Evolutionary conservation across 2,888 invertebrate genomes (phyloP).

Genomic region (Caenorhabditis macrosperma): DNA sequence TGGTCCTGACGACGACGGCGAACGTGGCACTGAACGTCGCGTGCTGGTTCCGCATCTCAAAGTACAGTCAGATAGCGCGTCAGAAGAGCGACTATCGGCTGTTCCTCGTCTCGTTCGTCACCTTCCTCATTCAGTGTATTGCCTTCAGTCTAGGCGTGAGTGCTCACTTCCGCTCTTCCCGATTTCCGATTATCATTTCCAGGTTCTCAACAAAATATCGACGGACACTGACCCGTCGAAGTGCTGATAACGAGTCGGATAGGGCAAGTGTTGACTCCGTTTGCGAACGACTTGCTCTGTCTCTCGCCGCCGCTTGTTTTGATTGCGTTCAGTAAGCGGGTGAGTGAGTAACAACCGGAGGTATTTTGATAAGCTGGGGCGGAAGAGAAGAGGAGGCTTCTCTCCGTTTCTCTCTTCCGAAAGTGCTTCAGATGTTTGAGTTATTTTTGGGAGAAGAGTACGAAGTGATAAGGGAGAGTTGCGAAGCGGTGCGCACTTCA

Average conservation of each 20-base stretch:
- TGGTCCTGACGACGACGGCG: constrained; percentile 13
- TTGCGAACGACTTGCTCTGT: constrained; percentile 41
- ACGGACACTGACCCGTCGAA: constrained; percentile 41
- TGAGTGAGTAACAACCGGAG: constrained; percentile 31
- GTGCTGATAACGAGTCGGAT: constrained; percentile 15
- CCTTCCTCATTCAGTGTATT: constrained; percentile 29
- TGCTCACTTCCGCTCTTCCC: not conserved
- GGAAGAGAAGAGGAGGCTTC: not conserved
- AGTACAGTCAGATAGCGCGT: constrained; percentile 39
- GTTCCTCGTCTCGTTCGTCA: constrained; percentile 43
- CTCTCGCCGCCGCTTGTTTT: constrained; percentile 38
- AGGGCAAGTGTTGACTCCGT: constrained; percentile 35
- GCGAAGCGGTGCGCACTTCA: not conserved
- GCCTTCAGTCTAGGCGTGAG: constrained; percentile 24
- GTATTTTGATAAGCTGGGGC: not conserved
- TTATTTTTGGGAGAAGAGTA: not conserved
- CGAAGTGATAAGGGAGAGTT: constrained; percentile 7
- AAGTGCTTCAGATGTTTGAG: not conserved
- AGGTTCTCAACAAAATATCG: constrained; percentile 50
- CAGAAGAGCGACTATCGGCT: constrained; percentile 42
- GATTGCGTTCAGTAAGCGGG: constrained; percentile 45
- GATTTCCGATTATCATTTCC: not conserved
- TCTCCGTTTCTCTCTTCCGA: not conserved
- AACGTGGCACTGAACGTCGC: constrained; percentile 29
- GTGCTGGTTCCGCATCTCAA: constrained; percentile 45